These are phyloP conservation scores for Panopea generosa DNA, from an alignment of 2,888 invertebrate species.

Conservation along the genomic window DNA sequence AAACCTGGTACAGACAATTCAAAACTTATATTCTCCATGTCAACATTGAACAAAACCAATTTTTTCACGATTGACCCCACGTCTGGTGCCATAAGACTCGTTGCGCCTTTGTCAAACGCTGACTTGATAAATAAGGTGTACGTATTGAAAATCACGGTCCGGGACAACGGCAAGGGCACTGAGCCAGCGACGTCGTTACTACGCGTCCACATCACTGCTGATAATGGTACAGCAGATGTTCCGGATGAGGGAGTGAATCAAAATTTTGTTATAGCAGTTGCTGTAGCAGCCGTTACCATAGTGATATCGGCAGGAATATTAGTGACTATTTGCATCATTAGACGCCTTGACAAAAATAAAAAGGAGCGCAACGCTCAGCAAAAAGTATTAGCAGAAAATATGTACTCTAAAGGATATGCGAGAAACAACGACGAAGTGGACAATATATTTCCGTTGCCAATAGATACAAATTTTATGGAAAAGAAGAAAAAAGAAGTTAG, in stretches of 20 bases:
- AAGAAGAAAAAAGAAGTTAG: constrained; percentile 70
- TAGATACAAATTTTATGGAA: constrained; percentile 53
- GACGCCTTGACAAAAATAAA: constrained; percentile 58
- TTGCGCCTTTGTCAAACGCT: constrained; percentile 43
- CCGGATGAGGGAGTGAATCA: constrained; percentile 27
- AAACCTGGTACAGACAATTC: constrained; percentile 66
- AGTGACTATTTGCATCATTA: constrained; percentile 64
- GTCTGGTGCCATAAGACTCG: constrained; percentile 70
- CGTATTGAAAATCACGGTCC: constrained; percentile 53
- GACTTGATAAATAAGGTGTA: constrained; percentile 51
- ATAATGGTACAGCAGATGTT: constrained; percentile 38
- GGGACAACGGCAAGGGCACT: constrained; percentile 50
- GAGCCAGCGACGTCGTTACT: constrained; percentile 40
- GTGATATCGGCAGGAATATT: constrained; percentile 66
- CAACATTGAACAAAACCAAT: constrained; percentile 66
- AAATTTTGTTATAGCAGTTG: constrained; percentile 66
- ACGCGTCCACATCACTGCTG: constrained; percentile 44
- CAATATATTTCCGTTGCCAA: constrained; percentile 60
- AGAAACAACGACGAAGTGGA: constrained; percentile 60
- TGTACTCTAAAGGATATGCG: constrained; percentile 57
- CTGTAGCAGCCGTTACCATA: constrained; percentile 61
- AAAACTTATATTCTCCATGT: constrained; percentile 67
- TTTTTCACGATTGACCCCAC: constrained; percentile 65
- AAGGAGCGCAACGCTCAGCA: constrained; percentile 35
- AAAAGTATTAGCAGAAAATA: constrained; percentile 56